Base-by-base conservation (phyloP, 2,113 vertebrate species). In the Kryptolebias marmoratus region DNA sequence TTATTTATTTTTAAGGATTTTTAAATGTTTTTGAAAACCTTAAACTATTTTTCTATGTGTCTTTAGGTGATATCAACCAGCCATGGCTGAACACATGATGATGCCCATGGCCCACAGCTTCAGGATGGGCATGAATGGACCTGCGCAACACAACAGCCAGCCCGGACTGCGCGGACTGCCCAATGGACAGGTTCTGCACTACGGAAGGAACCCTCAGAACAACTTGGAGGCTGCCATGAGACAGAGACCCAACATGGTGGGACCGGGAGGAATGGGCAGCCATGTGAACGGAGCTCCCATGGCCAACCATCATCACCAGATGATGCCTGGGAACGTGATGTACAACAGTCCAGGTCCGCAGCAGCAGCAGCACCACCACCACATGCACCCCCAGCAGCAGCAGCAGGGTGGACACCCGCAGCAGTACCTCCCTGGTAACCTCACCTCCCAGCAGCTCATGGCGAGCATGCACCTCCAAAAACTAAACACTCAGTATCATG, bases 81-180 rank as follows among this genome's bases (percentile, higher is more conserved):
- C 77, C 66, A 98, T 98, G 96, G 95, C 95, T 0, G 97, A 98
- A 83, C 97, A 96, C 75, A 94, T 97, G 94, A 95, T 97, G 96
- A 95, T 98, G 93, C 88, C 96, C 52, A 92, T 96, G 94, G 93
- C 90, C 90, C 97, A 97, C 77, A 86, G 93, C 86, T 95, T 94
- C 89, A 90, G 95, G 83, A 92, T 96, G 94, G 93, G 94, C 14
- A 91, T 95, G 93, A 95, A 86, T 0, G 92, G 89, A 50, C 92
- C 92, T 6, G 93, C 91, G 11, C 95, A 95, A 44, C 95, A 95
- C 80, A 90, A 87, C 57, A 94, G 94, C 5, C 91, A 94, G 65
- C 90, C 94, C 1, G 91, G 94, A 84, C 91, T 94, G 91, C 45
- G 94, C 90, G 74, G 85, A 68, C 0, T 92, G 57, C 83, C 92